Evolutionary conservation across 2,113 vertebrate genomes (phyloP).

Genomic region (Delphinus delphis): DNA sequence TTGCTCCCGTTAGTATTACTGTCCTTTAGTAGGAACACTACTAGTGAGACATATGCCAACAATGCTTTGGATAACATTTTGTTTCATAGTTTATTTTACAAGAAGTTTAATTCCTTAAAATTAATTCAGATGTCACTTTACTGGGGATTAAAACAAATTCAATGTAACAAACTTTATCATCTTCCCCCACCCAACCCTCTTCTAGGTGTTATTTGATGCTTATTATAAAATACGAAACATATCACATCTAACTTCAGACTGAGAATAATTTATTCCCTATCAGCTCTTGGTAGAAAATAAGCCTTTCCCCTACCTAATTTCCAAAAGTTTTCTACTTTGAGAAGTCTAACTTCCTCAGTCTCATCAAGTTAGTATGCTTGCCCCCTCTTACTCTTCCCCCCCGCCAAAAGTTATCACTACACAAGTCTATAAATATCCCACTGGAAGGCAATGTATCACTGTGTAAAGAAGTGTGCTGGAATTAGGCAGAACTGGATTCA

Average conservation of each 20-base stretch:
- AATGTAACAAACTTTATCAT: conserved; percentile 38
- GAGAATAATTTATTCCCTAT: conserved; percentile 8
- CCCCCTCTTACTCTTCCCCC: not conserved
- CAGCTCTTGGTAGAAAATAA: conserved; percentile 41
- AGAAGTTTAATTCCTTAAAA: conserved; percentile 48
- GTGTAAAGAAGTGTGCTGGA: conserved; percentile 3
- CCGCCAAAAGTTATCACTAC: conserved; percentile 13
- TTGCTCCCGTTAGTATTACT: not conserved
- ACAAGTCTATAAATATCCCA: conserved; percentile 67
- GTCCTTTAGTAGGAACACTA: conserved; percentile 38
- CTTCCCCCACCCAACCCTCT: not conserved
- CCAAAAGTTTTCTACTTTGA: not conserved
- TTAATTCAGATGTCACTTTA: conserved; percentile 37
- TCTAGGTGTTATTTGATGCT: conserved; percentile 2
- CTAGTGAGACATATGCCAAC: not conserved
- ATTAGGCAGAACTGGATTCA: conserved; percentile 34
- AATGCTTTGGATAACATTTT: conserved; percentile 17
- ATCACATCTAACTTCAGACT: conserved; percentile 24
- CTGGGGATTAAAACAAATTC: conserved; percentile 21
- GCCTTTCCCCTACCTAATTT: not conserved
- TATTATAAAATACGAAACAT: conserved; percentile 41
- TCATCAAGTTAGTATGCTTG: conserved; percentile 31
- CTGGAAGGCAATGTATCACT: conserved; percentile 66
- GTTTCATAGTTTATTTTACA: conserved; percentile 46
- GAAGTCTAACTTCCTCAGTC: conserved; percentile 40